phyloP scores from a whole-genome alignment of 2,888 invertebrate genomes.

The Caenorhabditis becei region DNA sequence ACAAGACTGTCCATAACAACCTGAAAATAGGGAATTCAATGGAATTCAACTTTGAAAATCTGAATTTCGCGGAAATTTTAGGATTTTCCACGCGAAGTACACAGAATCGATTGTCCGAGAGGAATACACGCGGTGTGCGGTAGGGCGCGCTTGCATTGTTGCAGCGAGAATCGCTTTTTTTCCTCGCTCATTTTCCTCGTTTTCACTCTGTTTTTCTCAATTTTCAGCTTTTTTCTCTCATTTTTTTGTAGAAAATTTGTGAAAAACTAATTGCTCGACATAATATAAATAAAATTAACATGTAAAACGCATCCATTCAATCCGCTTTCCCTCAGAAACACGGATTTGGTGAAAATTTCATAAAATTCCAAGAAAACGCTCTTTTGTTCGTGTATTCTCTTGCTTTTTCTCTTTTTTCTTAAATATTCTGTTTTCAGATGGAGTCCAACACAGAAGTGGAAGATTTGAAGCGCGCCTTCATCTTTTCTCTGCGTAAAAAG shows the following conservation, averaged over 20 bases:
- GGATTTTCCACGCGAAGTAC: constrained; percentile 1
- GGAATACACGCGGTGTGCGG: constrained; percentile 11
- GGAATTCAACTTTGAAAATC: too few relatives aligned
- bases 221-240: neutral
- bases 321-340: too few relatives aligned
- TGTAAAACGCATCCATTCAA: too few relatives aligned
- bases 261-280: neutral
- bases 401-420: neutral
- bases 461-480: constrained; percentile 34
- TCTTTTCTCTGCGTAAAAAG: constrained; percentile 41
- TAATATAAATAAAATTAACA: too few relatives aligned
- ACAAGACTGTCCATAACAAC: too few relatives aligned
- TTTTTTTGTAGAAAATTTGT: too few relatives aligned
- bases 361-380: too few relatives aligned
- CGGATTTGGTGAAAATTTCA: too few relatives aligned
- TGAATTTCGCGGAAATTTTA: neutral
- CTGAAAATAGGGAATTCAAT: too few relatives aligned
- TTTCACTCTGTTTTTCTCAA: constrained; percentile 3
- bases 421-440: constrained; percentile 25
- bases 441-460: constrained; percentile 39
- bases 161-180: neutral
- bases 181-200: neutral
- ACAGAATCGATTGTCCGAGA: constrained; percentile 7
- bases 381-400: neutral
- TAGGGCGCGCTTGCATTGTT: constrained; percentile 33